Conservation (phyloP, 1,140 invertebrate species). For the Brachionus manjavacas region DNA sequence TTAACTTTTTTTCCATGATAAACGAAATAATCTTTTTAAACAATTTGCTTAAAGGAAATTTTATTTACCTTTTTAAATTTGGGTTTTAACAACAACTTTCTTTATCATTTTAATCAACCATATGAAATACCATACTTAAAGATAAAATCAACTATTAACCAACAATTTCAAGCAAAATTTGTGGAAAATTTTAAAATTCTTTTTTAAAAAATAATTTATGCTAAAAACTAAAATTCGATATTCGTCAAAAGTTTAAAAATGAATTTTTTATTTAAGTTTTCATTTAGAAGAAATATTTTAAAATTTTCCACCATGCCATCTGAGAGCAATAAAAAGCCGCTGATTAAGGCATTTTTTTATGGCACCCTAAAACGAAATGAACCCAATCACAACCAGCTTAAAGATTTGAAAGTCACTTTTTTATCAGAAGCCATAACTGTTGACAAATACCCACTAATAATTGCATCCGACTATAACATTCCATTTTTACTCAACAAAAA, state of each 20-base stretch:
- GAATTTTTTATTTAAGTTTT: neutral
- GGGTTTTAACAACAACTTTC: too few species aligned
- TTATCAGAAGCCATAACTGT: slow-evolving; percentile 29
- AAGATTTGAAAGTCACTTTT: neutral
- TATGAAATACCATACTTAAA: neutral
- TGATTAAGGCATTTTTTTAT: slow-evolving; percentile 37
- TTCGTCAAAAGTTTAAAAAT: neutral
- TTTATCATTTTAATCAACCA: neutral
- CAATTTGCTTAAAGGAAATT: too few species aligned
- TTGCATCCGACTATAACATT: slow-evolving; percentile 20
- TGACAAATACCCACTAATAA: slow-evolving; percentile 31
- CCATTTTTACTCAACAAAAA: slow-evolving; percentile 37
- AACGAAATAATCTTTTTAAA: too few species aligned
- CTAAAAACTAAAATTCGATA: neutral
- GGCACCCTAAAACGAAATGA: slow-evolving; percentile 39
- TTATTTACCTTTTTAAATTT: too few species aligned
- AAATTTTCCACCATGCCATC: neutral
- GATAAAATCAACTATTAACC: neutral
- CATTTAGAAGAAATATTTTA: neutral
- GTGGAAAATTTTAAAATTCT: neutral
- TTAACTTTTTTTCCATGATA: too few species aligned
- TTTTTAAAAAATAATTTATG: slow-evolving; percentile 3
- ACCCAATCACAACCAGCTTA: neutral
- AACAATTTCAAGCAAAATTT: neutral
- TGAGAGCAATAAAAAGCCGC: neutral